Evolutionary conservation across 1,140 invertebrate genomes (phyloP).

Genomic region (Neoseiulus cucumeris): DNA sequence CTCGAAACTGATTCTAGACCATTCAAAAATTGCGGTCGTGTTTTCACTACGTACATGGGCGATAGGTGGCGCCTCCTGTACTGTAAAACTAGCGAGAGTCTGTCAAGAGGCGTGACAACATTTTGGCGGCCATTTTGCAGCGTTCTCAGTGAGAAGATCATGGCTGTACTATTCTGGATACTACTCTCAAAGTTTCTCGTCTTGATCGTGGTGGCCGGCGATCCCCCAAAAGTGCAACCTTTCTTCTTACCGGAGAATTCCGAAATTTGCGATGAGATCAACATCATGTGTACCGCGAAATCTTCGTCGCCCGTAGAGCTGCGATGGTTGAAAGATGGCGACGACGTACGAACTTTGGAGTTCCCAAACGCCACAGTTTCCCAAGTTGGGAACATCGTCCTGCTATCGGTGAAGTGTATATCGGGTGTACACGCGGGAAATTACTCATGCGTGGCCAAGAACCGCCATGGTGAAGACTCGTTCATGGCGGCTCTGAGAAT

Average conservation of each 20-base stretch:
- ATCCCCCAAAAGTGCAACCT: neutral
- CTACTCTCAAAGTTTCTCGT: no score
- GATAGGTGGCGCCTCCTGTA: constrained; percentile 8
- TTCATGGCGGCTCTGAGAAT: neutral
- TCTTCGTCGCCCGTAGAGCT: neutral
- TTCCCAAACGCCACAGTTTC: constrained; percentile 1
- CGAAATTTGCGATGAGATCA: neutral
- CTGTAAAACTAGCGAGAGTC: neutral
- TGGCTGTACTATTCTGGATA: no score
- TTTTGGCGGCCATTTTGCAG: no score
- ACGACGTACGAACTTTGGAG: neutral
- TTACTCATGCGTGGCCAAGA: neutral
- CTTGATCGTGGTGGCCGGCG: neutral
- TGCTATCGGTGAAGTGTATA: neutral
- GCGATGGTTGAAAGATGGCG: neutral
- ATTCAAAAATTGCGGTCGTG: neutral
- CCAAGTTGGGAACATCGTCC: neutral
- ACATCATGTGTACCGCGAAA: constrained; percentile 3
- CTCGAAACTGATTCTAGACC: neutral
- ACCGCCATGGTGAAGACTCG: neutral
- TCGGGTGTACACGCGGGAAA: neutral
- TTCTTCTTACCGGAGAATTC: neutral
- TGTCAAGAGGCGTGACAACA: no score
- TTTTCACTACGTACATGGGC: neutral
- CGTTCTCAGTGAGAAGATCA: no score